These are phyloP conservation scores for Helobdella robusta DNA, from an alignment of 2,888 invertebrate species.

Conservation along the genomic window DNA sequence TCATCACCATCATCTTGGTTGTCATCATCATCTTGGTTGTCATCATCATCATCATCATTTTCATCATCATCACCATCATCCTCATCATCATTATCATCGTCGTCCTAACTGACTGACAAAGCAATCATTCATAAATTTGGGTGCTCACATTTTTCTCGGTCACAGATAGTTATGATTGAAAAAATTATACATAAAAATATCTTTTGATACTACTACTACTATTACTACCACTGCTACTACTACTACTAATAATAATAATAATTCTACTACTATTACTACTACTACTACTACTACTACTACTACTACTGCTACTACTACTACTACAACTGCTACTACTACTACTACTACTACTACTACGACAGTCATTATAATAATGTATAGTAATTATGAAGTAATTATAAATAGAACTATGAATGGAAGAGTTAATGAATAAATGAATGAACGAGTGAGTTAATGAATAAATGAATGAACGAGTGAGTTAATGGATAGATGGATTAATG, in stretches of 20 bases:
- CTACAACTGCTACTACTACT: constrained; percentile 12
- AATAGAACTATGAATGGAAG: not conserved
- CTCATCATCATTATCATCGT: too few relatives aligned
- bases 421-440: too few relatives aligned
- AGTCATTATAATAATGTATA: not conserved
- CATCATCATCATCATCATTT: too few relatives aligned
- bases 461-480: too few relatives aligned
- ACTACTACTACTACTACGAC: constrained; percentile 11
- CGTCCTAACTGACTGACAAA: not conserved
- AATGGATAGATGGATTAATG: too few relatives aligned
- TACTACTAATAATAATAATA: too few relatives aligned
- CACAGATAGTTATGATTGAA: not conserved
- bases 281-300: constrained; percentile 14
- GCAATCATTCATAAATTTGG: too few relatives aligned
- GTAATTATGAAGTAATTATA: not conserved
- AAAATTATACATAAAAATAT: not conserved
- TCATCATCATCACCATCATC: too few relatives aligned
- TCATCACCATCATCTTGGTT: too few relatives aligned
- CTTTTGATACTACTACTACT: not conserved
- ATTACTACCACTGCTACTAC: not conserved
- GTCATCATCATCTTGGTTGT: too few relatives aligned
- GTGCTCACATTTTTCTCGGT: too few relatives aligned
- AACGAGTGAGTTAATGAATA: too few relatives aligned
- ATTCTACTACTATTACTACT: constrained; percentile 16
- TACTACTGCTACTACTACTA: constrained; percentile 17